A percentile compares a stretch with the other conserved stretches of the same genome.
These are phyloP conservation scores for Aphodius granarius DNA, from an alignment of 2,888 invertebrate species.

Conservation along the genomic window DNA sequence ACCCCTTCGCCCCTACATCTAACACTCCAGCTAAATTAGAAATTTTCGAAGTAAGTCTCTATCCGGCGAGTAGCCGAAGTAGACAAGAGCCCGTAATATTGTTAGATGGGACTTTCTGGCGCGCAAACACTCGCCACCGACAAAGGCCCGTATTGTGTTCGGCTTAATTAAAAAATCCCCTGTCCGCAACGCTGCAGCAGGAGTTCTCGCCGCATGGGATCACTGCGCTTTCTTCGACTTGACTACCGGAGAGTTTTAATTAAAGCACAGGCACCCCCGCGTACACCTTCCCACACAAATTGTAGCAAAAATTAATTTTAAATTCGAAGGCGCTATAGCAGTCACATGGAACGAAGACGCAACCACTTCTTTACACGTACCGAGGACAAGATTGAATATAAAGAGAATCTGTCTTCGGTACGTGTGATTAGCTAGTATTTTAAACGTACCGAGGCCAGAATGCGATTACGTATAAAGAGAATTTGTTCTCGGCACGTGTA, in stretches of 20 bases:
- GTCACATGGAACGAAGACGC: too few relatives aligned
- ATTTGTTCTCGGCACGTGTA: not conserved
- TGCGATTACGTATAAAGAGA: not conserved
- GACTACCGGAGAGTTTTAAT: not conserved
- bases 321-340: too few relatives aligned
- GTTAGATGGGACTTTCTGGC: not conserved
- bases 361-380: not conserved
- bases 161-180: conserved; percentile 5
- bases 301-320: conserved; percentile 15
- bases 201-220: not conserved
- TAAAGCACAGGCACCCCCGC: not conserved
- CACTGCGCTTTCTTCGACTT: not conserved
- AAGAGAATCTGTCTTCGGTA: not conserved
- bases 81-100: not conserved
- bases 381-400: not conserved
- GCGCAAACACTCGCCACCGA: not conserved
- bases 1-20: too few relatives aligned
- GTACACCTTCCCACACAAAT: conserved; percentile 13
- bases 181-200: not conserved
- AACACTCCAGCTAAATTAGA: not conserved
- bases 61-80: not conserved
- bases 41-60: not conserved
- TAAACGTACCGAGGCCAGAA: too few relatives aligned
- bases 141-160: not conserved
- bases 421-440: too few relatives aligned